phyloP scores from a whole-genome alignment of 1,140 invertebrate genomes.

The Zaprionus vittiger region DNA sequence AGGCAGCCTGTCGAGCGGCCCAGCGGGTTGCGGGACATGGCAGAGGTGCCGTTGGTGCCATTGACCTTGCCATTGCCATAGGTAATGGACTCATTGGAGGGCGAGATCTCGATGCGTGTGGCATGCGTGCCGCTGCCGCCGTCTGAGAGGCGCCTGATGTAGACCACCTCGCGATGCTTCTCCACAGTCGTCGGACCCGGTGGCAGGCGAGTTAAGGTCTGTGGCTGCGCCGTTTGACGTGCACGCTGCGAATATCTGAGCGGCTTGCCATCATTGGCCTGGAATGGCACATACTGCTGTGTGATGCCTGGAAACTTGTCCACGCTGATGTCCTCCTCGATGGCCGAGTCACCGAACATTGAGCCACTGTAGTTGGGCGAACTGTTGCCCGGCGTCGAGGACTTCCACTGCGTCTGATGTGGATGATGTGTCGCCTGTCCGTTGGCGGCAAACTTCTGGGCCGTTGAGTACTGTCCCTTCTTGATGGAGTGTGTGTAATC shows the following conservation, averaged over 20 bases:
- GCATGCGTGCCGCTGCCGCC: conserved; percentile 70
- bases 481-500: conserved; percentile 87
- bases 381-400: conserved; percentile 81
- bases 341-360: conserved; percentile 84
- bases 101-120: conserved; percentile 80
- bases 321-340: conserved; percentile 84
- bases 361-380: conserved; percentile 84
- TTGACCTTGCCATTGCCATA: conserved; percentile 65
- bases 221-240: conserved; percentile 65
- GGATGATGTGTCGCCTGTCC: conserved; percentile 39
- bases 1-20: conserved; percentile 69
- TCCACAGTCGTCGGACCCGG: conserved; percentile 49
- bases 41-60: conserved; percentile 7
- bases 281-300: conserved; percentile 77
- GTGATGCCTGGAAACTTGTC: conserved; percentile 80
- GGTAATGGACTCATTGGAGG: conserved; percentile 79
- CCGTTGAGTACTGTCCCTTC: conserved; percentile 72
- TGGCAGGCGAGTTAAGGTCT: conserved; percentile 45
- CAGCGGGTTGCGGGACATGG: conserved; percentile 75
- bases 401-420: conserved; percentile 77
- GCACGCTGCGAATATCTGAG: conserved; percentile 69
- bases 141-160: conserved; percentile 75
- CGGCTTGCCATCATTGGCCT: conserved; percentile 69
- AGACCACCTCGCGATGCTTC: conserved; percentile 80
- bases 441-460: conserved; percentile 64